phyloP scores from a whole-genome alignment of 2,113 vertebrate species.

The Macquaria ambigua region DNA sequence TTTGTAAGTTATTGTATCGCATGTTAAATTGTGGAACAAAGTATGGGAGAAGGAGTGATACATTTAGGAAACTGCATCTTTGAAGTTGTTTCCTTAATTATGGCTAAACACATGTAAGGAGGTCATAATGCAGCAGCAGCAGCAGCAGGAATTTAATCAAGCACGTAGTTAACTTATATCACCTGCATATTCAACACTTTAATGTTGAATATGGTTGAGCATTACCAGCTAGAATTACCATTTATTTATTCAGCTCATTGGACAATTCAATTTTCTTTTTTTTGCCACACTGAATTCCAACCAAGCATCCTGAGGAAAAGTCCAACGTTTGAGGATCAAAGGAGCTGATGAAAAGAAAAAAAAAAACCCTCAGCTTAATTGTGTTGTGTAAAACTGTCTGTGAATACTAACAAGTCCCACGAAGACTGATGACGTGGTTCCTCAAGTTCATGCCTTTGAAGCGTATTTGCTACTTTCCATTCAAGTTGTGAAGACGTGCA shows the following conservation, averaged over 20 bases:
- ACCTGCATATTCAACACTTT: conserved; percentile 14
- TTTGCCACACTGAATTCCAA: not conserved
- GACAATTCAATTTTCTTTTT: conserved; percentile 20
- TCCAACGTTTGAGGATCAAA: conserved; percentile 25
- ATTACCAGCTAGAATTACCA: conserved; percentile 6
- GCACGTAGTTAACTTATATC: conserved; percentile 10
- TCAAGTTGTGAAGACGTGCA: conserved; percentile 29
- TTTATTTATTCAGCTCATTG: conserved; percentile 15
- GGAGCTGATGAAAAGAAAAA: not conserved
- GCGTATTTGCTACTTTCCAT: conserved; percentile 52
- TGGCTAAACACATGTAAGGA: conserved; percentile 65
- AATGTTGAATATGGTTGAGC: conserved; percentile 8
- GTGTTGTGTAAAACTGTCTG: conserved; percentile 12
- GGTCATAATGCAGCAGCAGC: conserved; percentile 44
- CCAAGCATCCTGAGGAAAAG: conserved; percentile 3
- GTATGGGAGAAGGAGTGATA: conserved; percentile 22
- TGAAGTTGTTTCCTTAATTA: conserved; percentile 64
- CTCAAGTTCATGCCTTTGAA: conserved; percentile 32
- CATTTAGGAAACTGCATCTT: conserved; percentile 43
- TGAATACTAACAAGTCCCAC: conserved; percentile 33
- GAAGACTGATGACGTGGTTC: conserved; percentile 16
- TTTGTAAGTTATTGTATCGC: not conserved
- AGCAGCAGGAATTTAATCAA: conserved; percentile 30
- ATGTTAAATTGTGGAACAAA: conserved; percentile 9
- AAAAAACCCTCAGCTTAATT: conserved; percentile 17